Evolutionary conservation across 23 tunicate genomes (phyloP).

Genomic region (Ciona savignyi): DNA sequence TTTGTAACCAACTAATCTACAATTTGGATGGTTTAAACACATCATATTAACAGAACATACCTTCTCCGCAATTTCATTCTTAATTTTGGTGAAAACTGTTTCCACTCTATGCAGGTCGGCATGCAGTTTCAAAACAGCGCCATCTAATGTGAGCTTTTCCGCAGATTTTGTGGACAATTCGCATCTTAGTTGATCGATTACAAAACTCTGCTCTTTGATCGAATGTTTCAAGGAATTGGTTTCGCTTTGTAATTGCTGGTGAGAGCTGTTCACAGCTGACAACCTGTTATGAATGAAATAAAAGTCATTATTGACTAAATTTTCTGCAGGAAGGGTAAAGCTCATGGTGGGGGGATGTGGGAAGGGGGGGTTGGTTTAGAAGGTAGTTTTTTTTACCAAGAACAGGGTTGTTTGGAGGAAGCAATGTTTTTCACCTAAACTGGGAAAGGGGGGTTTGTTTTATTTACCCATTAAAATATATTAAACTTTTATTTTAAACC

Average conservation of each 20-base stretch:
- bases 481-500: no score
- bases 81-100: constrained; percentile 48
- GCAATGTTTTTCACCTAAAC: no score
- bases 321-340: no score
- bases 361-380: no score
- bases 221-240: background rate
- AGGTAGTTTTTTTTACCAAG: no score
- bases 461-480: no score
- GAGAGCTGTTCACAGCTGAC: background rate
- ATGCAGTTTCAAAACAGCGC: constrained; percentile 52
- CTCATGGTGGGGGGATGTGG: no score
- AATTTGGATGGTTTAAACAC: background rate
- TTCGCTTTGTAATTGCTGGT: background rate
- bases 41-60: constrained; percentile 9
- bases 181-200: constrained; percentile 6
- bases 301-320: no score
- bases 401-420: no score
- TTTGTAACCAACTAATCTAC: background rate
- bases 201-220: background rate
- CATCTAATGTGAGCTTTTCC: constrained; percentile 48
- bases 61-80: constrained; percentile 49
- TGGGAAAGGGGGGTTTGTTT: no score
- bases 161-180: constrained; percentile 15
- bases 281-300: background rate
- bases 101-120: constrained; percentile 56